Conservation (phyloP, 2,797 vertebrate species). For the Pseudochirops corinnae region DNA sequence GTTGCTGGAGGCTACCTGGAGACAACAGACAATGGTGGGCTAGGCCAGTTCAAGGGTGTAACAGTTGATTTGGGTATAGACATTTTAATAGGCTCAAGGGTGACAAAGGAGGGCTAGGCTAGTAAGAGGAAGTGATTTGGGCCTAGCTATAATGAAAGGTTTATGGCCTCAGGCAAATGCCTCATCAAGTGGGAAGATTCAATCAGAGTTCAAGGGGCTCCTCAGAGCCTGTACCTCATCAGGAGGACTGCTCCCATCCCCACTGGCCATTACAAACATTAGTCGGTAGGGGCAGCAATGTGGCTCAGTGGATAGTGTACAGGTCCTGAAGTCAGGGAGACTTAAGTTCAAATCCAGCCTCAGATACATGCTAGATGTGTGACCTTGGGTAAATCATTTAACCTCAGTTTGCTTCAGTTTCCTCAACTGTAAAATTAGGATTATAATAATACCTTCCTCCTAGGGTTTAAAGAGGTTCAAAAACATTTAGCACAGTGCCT, state of each 20-base stretch:
- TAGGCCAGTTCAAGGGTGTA: no score
- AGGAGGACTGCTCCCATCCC: background rate
- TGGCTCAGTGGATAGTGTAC: background rate
- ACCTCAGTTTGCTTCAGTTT: background rate
- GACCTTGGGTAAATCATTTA: background rate
- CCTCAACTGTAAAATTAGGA: background rate
- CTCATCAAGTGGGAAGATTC: no score
- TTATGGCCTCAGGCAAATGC: no score
- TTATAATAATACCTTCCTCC: background rate
- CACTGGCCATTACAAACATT: background rate
- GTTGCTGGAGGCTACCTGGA: no score
- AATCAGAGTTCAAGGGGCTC: no score
- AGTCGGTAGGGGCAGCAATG: background rate
- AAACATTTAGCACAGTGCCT: background rate
- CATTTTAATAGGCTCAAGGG: no score
- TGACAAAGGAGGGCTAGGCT: no score
- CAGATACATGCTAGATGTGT: background rate
- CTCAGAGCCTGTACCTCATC: no score
- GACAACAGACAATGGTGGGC: no score
- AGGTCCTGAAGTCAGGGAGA: background rate
- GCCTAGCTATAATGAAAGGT: no score
- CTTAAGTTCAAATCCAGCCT: background rate
- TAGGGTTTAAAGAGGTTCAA: background rate
- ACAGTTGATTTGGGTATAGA: no score
- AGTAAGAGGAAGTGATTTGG: no score